Evolutionary conservation across 2,797 vertebrate species (phyloP).

Genomic region (Pipistrellus kuhlii): DNA sequence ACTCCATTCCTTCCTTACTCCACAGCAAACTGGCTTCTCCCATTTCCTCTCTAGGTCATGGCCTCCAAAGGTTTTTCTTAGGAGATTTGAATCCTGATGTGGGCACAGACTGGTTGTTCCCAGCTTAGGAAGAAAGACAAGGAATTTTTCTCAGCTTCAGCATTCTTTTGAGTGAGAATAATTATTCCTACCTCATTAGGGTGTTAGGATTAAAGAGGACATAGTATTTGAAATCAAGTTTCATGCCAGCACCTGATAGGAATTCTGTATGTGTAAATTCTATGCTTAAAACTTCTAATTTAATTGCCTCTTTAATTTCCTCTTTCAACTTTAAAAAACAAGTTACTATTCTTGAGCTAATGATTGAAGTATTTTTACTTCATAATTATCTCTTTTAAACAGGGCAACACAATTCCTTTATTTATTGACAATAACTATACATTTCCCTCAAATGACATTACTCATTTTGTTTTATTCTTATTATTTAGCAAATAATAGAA

Average conservation of each 20-base stretch:
- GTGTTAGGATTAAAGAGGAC: not conserved
- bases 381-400: conserved; percentile 50
- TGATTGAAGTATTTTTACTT: conserved; percentile 3
- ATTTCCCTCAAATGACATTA: conserved; percentile 34
- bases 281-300: not conserved
- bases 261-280: not conserved
- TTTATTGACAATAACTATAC: conserved; percentile 30
- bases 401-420: conserved; percentile 14
- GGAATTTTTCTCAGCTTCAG: not conserved
- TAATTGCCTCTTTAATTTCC: conserved; percentile 7
- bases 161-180: not conserved
- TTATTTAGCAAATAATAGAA: not conserved
- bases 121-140: not conserved
- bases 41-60: not conserved
- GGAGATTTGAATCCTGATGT: not conserved
- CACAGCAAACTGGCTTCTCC: not conserved
- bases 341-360: conserved; percentile 57
- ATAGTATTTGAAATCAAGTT: not conserved
- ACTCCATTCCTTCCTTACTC: not conserved
- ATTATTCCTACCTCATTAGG: not conserved
- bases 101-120: not conserved
- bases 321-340: conserved; percentile 50
- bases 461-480: conserved; percentile 19
- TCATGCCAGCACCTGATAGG: not conserved
- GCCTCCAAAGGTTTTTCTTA: not conserved